Evolutionary conservation across 2,888 invertebrate genomes (phyloP), one percentile per base, ranked within the genome.

Genomic region (Cerastis leucographa): DNA sequence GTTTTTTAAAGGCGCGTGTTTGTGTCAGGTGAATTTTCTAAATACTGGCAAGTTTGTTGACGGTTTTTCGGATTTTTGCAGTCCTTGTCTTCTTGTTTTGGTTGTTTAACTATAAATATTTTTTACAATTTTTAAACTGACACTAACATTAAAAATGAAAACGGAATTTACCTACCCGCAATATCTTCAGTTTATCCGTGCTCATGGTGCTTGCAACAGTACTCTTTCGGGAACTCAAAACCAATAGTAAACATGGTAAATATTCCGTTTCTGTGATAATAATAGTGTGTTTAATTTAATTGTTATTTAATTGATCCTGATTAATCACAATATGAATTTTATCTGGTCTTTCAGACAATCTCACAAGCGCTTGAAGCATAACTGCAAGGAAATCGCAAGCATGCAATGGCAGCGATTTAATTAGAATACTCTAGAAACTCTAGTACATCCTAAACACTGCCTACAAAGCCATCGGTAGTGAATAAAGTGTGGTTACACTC

Each of bases 1-100:
- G 76, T 82, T 84, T 86, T 78, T 73, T 77, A 72, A n/a, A 79
- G 65, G 68, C 59, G 25, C 29, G 44, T 66, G 44, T 77, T 65
- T 12, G 49, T 64, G 46, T 61, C 73, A 76, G 61, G 70, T 83
- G 61, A 69, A 77, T 71, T 71, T 46, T 73, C 64, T 68, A 59
- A 73, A 51, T 42, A 54, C 49, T 67, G 51, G 46, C 44, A 46
- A 71, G 25, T 72, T 67, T 25, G 12, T 25, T 14, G 46, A 19
- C 6, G 19, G 62, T 56, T 12, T n/a, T 35, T 8, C 9, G 9
- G 0, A 25, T 11, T 62, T 59, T 40, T 61, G 22, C n/a, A 2
- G 0, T 0, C 8, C 5, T 46, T 65, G 64, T 11, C 14, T 14
- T 29, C 59, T 35, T 70, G 2, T 7, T 22, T 14, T 17, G 4